These are phyloP conservation scores for Yponomeuta sedellus DNA, from an alignment of 2,888 invertebrate species.

Conservation along the genomic window DNA sequence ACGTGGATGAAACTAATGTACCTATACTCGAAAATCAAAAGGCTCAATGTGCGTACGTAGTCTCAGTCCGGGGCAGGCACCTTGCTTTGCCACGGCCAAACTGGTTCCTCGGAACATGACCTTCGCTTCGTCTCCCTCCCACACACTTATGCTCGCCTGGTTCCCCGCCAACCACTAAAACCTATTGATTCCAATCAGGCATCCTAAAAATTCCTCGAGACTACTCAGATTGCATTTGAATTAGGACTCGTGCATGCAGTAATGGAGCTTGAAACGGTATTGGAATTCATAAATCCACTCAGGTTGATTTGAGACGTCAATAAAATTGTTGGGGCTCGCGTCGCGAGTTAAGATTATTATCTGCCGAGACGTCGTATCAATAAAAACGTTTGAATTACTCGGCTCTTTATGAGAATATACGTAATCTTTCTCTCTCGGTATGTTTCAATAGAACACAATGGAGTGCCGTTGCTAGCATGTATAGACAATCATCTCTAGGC, in stretches of 20 bases:
- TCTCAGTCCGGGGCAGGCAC: constrained; percentile 49
- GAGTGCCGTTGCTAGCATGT: constrained; percentile 6
- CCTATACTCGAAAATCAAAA: too few species aligned
- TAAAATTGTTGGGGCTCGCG: background rate
- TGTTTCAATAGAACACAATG: constrained; percentile 14
- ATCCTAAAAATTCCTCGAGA: constrained; percentile 7
- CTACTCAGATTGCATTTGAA: background rate
- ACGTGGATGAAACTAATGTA: too few species aligned
- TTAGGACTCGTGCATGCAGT: background rate
- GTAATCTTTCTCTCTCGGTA: constrained; percentile 2
- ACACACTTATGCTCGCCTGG: constrained; percentile 58
- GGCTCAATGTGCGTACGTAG: background rate
- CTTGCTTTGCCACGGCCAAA: constrained; percentile 66
- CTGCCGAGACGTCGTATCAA: constrained; percentile 5
- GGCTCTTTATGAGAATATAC: background rate
- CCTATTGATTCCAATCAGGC: constrained; percentile 55
- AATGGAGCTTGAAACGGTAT: background rate
- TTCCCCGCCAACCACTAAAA: constrained; percentile 52
- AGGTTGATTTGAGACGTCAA: background rate
- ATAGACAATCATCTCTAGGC: constrained; percentile 12
- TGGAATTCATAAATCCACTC: background rate
- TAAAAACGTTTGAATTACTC: background rate
- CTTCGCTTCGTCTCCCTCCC: constrained; percentile 57
- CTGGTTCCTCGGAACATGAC: constrained; percentile 61
- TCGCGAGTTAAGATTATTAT: constrained; percentile 9